Evolutionary conservation across 2,888 invertebrate species (phyloP), one percentile per base, ranked within the genome.

Genomic region (Caenorhabditis sp.): DNA sequence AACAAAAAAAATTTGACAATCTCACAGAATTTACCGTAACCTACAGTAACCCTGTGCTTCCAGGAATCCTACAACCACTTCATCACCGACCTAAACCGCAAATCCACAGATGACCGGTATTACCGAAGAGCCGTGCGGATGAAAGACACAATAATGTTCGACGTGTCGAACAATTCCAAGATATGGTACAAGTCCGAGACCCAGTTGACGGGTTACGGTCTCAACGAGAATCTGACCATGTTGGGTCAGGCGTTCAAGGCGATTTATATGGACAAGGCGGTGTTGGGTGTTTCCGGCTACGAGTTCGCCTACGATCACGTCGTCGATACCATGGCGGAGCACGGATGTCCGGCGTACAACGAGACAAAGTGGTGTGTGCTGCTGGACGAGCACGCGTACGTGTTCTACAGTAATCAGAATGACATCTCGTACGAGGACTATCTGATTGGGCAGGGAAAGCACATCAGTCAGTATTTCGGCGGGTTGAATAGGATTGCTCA

Each of bases 281-380:
- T 91, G 9, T 69, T 90, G 18, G 91, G 86, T 28, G 91, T 91
- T 5, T 85, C 86, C 24, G 91, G 91, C 47, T 86, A 85, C 55
- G 91, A 91, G 64, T 89, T 88, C 70, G 87, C 88, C n/a, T 91
- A 90, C 77, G 89, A 90, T 71, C 83, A 87, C 28, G 74, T 91
- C 18, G 89, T 87, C 8, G 83, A 83, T 26, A 79, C 79, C 40
- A 83, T 91, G 85, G 67, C 80, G 5, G 82, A 88, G 32, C 81
- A 88, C 62, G 90, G 88, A 20, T 89, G 90, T 77, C 74, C 74
- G 28, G 84, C 90, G 18, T 74, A 85, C 22, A 86, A 77, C 24
- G 65, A 69, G 2, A 53, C 61, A 22, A 77, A 72, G 22, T 88
- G 90, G 84, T 91, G 91, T 83, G 87, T 88, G 47, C 83, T 91